Evolutionary conservation across 1,140 invertebrate species (phyloP).

Genomic region (Brachystomella parvula): DNA sequence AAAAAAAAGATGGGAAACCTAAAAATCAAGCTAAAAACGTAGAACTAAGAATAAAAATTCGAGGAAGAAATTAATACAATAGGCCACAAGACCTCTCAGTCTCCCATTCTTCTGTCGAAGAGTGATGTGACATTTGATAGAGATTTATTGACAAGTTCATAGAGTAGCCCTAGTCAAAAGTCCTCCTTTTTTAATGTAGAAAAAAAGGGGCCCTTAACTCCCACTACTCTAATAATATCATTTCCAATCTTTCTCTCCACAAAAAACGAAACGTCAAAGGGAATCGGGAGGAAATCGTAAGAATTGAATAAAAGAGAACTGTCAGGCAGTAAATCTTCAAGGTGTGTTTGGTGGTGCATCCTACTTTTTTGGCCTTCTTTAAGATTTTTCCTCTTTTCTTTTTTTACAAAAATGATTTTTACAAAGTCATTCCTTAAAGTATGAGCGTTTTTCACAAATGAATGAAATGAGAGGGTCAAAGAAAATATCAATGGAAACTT

Average conservation of each 20-base stretch:
- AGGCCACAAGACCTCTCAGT: neutral
- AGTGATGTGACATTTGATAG: constrained; percentile 17
- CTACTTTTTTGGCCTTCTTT: neutral
- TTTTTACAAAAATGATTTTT: too few relatives aligned
- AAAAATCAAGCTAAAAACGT: constrained; percentile 23
- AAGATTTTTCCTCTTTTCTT: neutral
- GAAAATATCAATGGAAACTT: constrained; percentile 1
- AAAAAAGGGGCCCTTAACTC: constrained; percentile 1
- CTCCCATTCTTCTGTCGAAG: constrained; percentile 15
- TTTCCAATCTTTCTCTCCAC: neutral
- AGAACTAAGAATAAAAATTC: constrained; percentile 1
- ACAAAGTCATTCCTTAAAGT: constrained; percentile 5
- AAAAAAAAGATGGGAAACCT: constrained; percentile 21
- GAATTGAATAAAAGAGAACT: constrained; percentile 3
- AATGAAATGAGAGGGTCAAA: constrained; percentile 4
- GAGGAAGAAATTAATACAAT: neutral
- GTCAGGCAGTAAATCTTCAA: constrained; percentile 26
- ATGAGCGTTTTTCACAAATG: neutral
- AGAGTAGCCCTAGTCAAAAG: neutral
- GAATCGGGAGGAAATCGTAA: neutral
- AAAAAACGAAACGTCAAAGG: too few relatives aligned
- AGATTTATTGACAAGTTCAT: constrained; percentile 30
- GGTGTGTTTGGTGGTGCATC: constrained; percentile 23
- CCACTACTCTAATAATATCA: constrained; percentile 4
- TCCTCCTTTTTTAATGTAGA: too few relatives aligned